Conservation (phyloP, 2,888 invertebrate species). For the Gnatocerus cornutus region DNA sequence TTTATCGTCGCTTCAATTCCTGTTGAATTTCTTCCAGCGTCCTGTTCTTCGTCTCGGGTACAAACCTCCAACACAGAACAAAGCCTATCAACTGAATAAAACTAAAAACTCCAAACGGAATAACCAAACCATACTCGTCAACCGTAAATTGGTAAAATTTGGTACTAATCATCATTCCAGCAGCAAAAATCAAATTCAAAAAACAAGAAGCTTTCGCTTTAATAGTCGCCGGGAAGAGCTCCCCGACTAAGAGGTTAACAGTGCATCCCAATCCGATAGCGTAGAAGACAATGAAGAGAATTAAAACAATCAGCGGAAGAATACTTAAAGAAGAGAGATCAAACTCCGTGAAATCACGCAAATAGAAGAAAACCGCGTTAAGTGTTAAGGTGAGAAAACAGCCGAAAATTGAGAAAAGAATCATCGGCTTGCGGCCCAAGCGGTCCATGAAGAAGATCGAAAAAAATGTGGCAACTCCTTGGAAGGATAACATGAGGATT, state of each 20-base stretch:
- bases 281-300: constrained; percentile 10
- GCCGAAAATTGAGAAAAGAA: constrained; percentile 2
- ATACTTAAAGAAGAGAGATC: not conserved
- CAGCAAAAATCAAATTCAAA: constrained; percentile 6
- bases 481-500: constrained; percentile 12
- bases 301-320: constrained; percentile 5
- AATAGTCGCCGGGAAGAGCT: constrained; percentile 63
- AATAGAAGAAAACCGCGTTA: constrained; percentile 4
- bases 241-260: constrained; percentile 57
- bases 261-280: constrained; percentile 5
- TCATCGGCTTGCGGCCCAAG: constrained; percentile 15
- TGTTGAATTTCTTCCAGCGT: constrained; percentile 23
- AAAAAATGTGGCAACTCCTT: not conserved
- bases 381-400: constrained; percentile 10
- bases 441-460: not conserved
- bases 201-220: constrained; percentile 55
- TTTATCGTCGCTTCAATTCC: too few relatives aligned
- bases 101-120: constrained; percentile 15
- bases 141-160: constrained; percentile 25
- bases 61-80: not conserved
- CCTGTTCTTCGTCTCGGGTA: constrained; percentile 17
- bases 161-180: constrained; percentile 4
- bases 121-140: constrained; percentile 2
- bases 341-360: not conserved
- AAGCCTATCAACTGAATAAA: constrained; percentile 9